Evolutionary conservation across 2,113 vertebrate genomes (phyloP).

Genomic region (Mugil cephalus): DNA sequence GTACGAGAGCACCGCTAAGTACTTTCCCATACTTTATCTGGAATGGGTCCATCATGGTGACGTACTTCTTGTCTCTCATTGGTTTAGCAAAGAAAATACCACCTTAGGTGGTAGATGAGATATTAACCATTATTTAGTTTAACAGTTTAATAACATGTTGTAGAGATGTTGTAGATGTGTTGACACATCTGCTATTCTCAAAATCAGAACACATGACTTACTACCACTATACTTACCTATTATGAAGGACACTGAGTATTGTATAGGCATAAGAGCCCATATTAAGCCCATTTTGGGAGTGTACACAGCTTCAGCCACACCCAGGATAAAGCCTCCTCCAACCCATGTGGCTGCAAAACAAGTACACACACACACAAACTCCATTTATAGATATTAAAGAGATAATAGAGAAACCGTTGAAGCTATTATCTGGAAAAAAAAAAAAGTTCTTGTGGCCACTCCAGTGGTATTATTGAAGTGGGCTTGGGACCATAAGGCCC

Average conservation of each 20-base stretch:
- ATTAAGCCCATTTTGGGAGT: conserved; percentile 82
- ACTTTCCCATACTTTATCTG: conserved; percentile 81
- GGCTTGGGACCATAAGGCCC: too few relatives aligned
- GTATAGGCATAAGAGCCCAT: conserved; percentile 85
- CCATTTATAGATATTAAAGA: too few relatives aligned
- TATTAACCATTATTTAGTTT: not conserved
- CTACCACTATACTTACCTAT: conserved; percentile 75
- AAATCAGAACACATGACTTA: not conserved
- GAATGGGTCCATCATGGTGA: conserved; percentile 87
- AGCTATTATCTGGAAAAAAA: too few relatives aligned
- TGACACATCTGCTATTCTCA: not conserved
- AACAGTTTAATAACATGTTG: not conserved
- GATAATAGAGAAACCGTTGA: too few relatives aligned
- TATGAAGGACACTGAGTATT: conserved; percentile 82
- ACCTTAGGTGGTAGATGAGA: conserved; percentile 60
- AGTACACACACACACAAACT: not conserved
- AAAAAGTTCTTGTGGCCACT: too few relatives aligned
- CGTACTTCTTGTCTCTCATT: conserved; percentile 84
- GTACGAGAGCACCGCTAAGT: conserved; percentile 81
- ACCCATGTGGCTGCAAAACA: conserved; percentile 85
- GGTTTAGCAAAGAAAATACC: conserved; percentile 85
- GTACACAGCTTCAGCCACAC: conserved; percentile 84
- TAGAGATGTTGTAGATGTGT: not conserved
- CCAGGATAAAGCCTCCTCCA: conserved; percentile 86
- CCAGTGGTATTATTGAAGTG: too few relatives aligned